Conservation (phyloP, 1,140 invertebrate genomes). For the Aphis craccivora region DNA sequence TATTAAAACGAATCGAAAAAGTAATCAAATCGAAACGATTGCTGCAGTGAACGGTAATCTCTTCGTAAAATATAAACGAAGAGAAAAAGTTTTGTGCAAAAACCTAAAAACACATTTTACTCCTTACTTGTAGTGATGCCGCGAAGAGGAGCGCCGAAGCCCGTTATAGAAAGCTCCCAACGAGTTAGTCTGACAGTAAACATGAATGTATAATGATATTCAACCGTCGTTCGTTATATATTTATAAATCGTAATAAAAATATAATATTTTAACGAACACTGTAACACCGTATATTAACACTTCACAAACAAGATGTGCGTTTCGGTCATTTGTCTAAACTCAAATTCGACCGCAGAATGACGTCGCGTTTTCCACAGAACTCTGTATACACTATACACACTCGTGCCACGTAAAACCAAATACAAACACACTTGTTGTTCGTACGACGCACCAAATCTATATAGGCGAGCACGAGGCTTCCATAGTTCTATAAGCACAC, state of each 20-base stretch:
- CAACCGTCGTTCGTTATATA: neutral
- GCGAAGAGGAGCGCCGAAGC: neutral
- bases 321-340: slow-evolving; percentile 27
- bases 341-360: neutral
- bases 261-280: slow-evolving; percentile 2
- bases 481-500: neutral
- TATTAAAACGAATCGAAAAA: neutral
- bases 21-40: neutral
- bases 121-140: neutral
- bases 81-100: neutral
- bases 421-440: slow-evolving; percentile 47
- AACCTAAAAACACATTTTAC: neutral
- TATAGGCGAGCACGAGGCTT: slow-evolving; percentile 39
- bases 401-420: neutral
- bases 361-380: neutral
- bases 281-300: neutral
- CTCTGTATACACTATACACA: too few species aligned
- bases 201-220: neutral
- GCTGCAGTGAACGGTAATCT: neutral
- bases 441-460: slow-evolving; percentile 28
- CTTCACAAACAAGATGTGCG: slow-evolving; percentile 14
- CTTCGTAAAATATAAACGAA: neutral
- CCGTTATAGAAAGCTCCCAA: neutral
- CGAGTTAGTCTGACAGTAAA: neutral
- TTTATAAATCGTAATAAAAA: neutral